Evolutionary conservation across 2,888 invertebrate species (phyloP), one percentile per base, ranked within the genome.

Genomic region (Orchesella flavescens): DNA sequence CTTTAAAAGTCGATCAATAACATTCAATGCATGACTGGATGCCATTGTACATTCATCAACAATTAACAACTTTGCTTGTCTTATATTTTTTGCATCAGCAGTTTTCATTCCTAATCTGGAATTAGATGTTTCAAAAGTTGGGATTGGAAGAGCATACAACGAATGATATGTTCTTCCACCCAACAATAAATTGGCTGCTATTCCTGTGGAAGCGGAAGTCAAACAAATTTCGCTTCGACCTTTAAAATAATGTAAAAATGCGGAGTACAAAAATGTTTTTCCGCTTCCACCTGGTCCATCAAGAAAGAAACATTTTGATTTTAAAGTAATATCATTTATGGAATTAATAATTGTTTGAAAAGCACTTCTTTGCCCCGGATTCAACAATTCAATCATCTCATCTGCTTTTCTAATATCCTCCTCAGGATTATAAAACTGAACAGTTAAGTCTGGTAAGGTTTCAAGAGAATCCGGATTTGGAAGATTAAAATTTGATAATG

Each of bases 231-330:
- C 10, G 10, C 57, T n/a, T 12, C 72, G 17, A 12, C 59, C 74
- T n/a, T 59, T 21, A 1, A n/a, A 5, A 19, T n/a, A 49, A 15
- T 75, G 69, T 3, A 81, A 24, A 23, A 85, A 13, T n/a, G 82
- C 73, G 21, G 85, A 87, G 76, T 88, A 89, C 7, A 89, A 53
- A 79, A 85, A 89, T 5, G 89, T 89, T 85, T 90, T 90, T 12
- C 90, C 90, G 24, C 89, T 89, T 10, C 90, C 90, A 9, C 89
- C 89, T n/a, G n/a, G n/a, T n/a, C n/a, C n/a, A n/a, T n/a, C n/a
- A 1, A 90, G 34, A 84, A 89, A 89, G 71, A 74, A 68, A 19
- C 69, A 75, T 24, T 55, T 68, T n/a, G 49, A 1, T n/a, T 17
- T 12, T 23, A 2, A 1, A 1, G 5, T 1, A 13, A 2, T 19